Base-by-base conservation (phyloP, 2,113 vertebrate genomes). In the Leptobrachium leishanense region DNA sequence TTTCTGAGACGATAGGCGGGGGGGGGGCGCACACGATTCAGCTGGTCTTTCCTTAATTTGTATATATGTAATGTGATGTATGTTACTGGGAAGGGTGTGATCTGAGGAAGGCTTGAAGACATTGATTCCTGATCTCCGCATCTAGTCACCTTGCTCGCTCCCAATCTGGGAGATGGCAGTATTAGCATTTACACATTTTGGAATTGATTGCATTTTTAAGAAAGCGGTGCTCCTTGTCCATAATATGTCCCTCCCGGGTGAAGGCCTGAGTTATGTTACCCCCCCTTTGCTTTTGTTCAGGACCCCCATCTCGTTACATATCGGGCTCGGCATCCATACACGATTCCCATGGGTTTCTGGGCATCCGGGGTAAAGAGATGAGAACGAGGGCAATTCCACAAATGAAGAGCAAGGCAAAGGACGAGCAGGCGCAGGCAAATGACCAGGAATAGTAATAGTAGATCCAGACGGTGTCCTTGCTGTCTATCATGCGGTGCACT, bases 291-390 rank as follows among this genome's bases (percentile, higher is more conserved):
- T 50, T 50, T 50, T 50, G 4, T 50, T 50, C 8, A 5, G 4
- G 8, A 50, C 46, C 20, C 20, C 20, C 20, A 31, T 50, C 8
- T 50, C 4, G 0, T 90, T 90, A 94, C 83, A 92, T 90, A 20
- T 99, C 96, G 0, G 94, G 95, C 50, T 98, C 96, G 0, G 96
- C 96, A 0, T 99, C 98, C 96, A 98, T 98, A 91, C 98, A 99
- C 42, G 92, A 95, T 88, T 99, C 98, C 98, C 98, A 99, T 1
- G 97, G 96, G 85, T 99, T 97, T 86, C 88, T 93, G 72, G 98
- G 98, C 94, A 99, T 98, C 31, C 94, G 95, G 9, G 98, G 98
- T 91, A 99, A 93, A 2, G 98, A 95, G 68, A 98, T 92, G 46
- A 98, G 62, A 20, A 99, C 91, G 6, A 99, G 95, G 10, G 85